Evolutionary conservation across 2,113 vertebrate genomes (phyloP).

Genomic region (Varanus salvator): DNA sequence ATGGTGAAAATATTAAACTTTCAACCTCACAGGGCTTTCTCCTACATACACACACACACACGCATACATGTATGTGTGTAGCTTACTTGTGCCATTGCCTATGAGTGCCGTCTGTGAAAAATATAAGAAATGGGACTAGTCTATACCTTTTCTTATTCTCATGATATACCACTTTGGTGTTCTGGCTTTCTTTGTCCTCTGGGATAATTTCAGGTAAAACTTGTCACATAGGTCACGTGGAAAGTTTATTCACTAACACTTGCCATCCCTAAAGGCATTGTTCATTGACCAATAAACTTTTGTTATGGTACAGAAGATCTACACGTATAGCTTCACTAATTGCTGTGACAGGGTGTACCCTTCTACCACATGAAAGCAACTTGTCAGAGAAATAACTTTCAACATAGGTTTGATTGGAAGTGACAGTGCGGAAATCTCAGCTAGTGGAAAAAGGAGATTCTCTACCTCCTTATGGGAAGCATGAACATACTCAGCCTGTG

Average conservation of each 20-base stretch:
- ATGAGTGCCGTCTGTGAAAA: not conserved
- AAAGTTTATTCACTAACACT: not conserved
- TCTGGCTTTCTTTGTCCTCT: not conserved
- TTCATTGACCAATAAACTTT: not conserved
- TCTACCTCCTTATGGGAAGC: not conserved
- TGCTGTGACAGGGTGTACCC: not conserved
- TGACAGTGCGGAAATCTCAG: not conserved
- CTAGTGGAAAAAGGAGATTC: not conserved
- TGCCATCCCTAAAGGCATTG: not conserved
- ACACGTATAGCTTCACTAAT: not conserved
- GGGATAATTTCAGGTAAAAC: not conserved
- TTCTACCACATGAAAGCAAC: not conserved
- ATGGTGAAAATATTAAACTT: conserved; percentile 2
- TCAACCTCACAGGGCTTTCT: not conserved
- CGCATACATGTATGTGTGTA: not conserved
- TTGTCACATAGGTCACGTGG: not conserved
- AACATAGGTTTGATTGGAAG: not conserved
- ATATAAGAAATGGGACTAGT: not conserved
- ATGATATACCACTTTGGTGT: not conserved
- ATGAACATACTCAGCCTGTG: not conserved
- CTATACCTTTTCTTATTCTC: not conserved
- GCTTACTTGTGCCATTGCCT: not conserved
- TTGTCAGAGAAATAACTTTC: not conserved
- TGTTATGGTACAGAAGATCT: not conserved
- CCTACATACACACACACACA: too few species aligned